Base-by-base conservation (phyloP, 2,113 vertebrate species). In the Aleadryas rufinucha region DNA sequence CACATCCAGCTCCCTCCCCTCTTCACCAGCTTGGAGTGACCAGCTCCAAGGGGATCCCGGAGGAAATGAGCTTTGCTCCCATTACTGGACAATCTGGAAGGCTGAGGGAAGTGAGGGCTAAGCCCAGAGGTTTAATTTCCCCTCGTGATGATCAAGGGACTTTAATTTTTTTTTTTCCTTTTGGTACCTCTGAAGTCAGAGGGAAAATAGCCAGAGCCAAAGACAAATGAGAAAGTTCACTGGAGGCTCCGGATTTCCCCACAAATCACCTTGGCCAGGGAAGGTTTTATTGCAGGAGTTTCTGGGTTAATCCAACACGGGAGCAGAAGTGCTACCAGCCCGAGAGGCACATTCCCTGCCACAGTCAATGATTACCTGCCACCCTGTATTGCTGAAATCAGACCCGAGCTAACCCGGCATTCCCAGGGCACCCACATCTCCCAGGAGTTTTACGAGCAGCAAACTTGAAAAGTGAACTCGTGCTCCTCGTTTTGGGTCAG, bases 31-130 rank as follows among this genome's bases (percentile, higher is more conserved):
- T 33, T 9, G 76, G 68, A 90, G 91, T 2, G 31, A 47, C 45
- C 80, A 68, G 70, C 72, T 10, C 19, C 66, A 65, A 45, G 69
- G 63, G 86, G 92, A 92, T 96, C 96, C 89, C 0, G 0, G 92
- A 96, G 97, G 97, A 98, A 97, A 98, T 98, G 87, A 97, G 96
- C 96, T 95, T 88, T 96, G 96, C 92, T 95, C 92, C 96, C 74
- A 49, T 94, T 90, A 94, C 89, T 54, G 93, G 94, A 94, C 93
- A 85, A 84, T 45, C 65, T 86, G 89, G 90, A 92, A 68, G 45
- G 81, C 57, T 45, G 84, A 93, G 97, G 97, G 96, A 97, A 98
- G 98, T 98, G 84, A 98, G 95, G 94, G 77, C 84, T 93, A 87
- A 93, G 18, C 95, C 89, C 84, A 89, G 71, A 80, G 81, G 65